phyloP scores from a whole-genome alignment of 2,113 vertebrate species.

The Helogale parvula region DNA sequence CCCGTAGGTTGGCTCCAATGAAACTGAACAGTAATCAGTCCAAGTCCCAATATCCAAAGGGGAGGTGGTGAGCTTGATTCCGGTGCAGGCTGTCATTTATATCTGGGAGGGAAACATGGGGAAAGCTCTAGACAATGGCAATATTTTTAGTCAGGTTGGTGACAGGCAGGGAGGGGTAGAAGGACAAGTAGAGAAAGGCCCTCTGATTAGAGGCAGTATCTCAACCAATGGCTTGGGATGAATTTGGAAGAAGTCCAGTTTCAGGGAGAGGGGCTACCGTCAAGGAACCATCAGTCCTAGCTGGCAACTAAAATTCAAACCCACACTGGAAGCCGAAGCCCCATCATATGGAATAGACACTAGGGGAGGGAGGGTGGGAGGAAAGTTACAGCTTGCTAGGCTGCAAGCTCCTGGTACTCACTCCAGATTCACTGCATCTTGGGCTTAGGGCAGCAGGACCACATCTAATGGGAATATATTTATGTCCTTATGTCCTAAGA shows the following conservation, averaged over 20 bases:
- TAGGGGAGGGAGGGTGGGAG: rapidly evolving
- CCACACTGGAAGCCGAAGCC: background rate
- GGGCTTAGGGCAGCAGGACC: background rate
- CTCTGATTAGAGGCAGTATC: background rate
- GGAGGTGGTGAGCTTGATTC: background rate
- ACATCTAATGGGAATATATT: background rate
- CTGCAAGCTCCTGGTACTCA: background rate
- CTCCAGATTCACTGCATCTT: background rate
- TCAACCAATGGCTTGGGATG: background rate
- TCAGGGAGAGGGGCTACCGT: background rate
- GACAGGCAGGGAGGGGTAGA: background rate
- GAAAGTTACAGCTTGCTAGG: background rate
- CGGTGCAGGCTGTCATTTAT: background rate
- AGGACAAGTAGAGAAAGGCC: background rate
- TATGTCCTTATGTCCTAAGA: background rate
- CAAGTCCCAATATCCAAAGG: background rate
- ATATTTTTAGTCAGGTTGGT: background rate
- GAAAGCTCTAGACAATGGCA: background rate
- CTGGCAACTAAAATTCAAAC: background rate
- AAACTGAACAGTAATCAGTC: background rate
- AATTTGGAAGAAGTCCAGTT: background rate
- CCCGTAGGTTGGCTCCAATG: background rate
- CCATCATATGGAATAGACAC: background rate
- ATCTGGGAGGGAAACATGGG: background rate
- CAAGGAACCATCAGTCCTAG: background rate